phyloP scores from a whole-genome alignment of 1,140 invertebrate species.

The Phenacoccus solenopsis region DNA sequence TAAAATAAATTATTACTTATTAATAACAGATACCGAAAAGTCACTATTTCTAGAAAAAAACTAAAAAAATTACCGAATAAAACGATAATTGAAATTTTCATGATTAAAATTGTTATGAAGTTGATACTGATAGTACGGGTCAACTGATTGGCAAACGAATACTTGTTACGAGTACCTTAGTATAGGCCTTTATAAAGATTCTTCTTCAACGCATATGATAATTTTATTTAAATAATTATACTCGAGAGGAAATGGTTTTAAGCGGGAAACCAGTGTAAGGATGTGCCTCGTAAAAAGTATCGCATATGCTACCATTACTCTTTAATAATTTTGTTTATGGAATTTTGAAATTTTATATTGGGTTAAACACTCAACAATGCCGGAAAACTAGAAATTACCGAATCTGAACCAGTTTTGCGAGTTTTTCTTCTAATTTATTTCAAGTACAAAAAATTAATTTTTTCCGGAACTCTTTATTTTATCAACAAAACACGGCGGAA shows the following conservation, averaged over 20 bases:
- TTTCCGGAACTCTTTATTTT: too few species aligned
- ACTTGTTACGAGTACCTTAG: background rate
- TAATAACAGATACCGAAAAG: background rate
- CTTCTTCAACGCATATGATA: background rate
- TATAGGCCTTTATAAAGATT: background rate
- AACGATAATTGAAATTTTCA: too few species aligned
- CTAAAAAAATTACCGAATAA: too few species aligned
- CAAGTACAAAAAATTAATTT: too few species aligned
- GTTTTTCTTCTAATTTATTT: too few species aligned
- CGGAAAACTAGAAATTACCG: background rate
- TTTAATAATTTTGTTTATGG: background rate
- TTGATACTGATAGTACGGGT: too few species aligned
- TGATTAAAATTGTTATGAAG: too few species aligned
- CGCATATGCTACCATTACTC: background rate
- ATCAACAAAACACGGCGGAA: too few species aligned
- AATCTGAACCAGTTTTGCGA: background rate
- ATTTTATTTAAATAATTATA: background rate
- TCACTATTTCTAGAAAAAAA: background rate
- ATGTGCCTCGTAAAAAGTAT: too few species aligned
- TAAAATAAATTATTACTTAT: background rate
- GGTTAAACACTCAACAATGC: background rate
- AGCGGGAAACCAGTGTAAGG: background rate
- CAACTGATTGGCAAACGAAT: background rate
- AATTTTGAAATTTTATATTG: background rate
- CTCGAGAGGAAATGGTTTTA: background rate